Conservation (phyloP, 2,113 vertebrate species). For the Myanophis thanlyinensis region DNA sequence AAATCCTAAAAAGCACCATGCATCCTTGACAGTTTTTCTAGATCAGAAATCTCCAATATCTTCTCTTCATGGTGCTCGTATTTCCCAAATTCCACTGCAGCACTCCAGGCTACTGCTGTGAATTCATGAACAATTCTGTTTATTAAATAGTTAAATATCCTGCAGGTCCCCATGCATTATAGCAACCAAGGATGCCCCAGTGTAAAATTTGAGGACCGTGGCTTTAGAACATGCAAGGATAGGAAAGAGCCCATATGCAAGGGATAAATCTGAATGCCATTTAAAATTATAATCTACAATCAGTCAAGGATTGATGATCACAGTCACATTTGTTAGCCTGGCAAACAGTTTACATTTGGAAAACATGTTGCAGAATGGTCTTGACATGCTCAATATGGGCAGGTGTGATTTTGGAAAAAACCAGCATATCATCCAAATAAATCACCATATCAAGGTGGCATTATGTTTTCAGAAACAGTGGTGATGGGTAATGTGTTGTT, state of each 20-base stretch:
- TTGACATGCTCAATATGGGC: background rate
- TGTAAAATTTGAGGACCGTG: background rate
- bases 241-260: background rate
- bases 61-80: background rate
- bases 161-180: background rate
- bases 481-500: background rate
- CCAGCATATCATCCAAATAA: background rate
- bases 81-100: background rate
- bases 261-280: background rate
- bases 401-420: background rate
- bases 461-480: background rate
- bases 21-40: background rate
- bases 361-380: background rate
- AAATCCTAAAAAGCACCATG: background rate
- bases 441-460: background rate
- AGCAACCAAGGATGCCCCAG: background rate
- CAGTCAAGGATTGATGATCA: background rate
- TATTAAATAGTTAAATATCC: background rate
- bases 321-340: background rate
- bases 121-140: background rate
- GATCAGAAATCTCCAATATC: background rate
- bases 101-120: background rate
- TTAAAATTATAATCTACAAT: background rate
- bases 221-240: background rate
- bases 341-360: background rate